Evolutionary conservation across 1,140 invertebrate genomes (phyloP), one percentile per base, ranked within the genome.

Genomic region (Megalopta genalis): DNA sequence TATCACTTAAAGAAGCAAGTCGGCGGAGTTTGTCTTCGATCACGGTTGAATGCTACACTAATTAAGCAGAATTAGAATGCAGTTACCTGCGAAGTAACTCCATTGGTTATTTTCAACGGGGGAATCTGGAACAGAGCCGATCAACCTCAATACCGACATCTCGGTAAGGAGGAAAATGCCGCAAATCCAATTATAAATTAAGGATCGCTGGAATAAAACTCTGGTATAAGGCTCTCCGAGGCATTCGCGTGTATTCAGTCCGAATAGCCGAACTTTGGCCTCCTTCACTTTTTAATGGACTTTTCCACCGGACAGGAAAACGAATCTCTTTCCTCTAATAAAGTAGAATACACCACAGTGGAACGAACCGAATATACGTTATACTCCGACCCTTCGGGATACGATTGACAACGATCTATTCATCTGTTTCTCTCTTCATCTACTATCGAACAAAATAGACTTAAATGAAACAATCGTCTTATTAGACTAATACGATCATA

Each of bases 111-210:
- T 79, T 74, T 79, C 77, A 74, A 74, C 42, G 37, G 70, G 39
- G 9, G 73, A 73, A 79, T 79, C 77, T 79, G 77, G 70, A 79
- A 74, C 77, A 39, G 25, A 59, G 52, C 63, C 60, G 70, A 42
- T 66, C 77, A 63, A 79, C 70, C 77, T 66, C 62, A 46, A 79
- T 79, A 79, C 70, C 70, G 69, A 66, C 42, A 60, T 74, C 70
- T 59, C 70, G 21, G 62, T 79, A 79, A 66, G 70, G 62, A 64
- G 62, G 77, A 74, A 79, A 79, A 79, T 66, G 70, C 77, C 70
- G 52, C 70, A 63, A 73, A 74, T 74, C 70, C 70, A 74, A 74
- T 79, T 79, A 79, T 79, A 79, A 79, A 79, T 79, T 74, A 74
- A 73, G 62, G 70, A 79, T 66, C 70, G 46, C 62, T 16, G 70